Conservation (phyloP, 2,888 invertebrate genomes). For the Lordiphosa andalusiaca region DNA sequence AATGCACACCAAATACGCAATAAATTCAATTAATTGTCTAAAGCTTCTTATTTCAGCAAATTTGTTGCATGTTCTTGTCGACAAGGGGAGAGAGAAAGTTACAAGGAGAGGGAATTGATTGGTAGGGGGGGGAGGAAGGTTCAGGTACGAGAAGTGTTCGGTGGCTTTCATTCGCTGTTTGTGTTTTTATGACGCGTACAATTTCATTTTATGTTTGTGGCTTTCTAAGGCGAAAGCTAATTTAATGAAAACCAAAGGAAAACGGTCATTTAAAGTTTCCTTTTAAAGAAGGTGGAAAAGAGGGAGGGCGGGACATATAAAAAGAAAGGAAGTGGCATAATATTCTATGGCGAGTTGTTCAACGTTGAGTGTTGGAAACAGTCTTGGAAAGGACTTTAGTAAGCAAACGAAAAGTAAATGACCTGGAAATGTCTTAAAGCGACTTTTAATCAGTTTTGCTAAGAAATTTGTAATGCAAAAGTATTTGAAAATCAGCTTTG, state of each 20-base stretch:
- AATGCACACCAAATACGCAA: conserved; percentile 55
- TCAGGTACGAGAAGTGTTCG: conserved; percentile 6
- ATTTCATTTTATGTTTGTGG: conserved; percentile 15
- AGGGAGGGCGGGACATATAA: no score
- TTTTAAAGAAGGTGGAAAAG: neutral
- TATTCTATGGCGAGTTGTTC: no score
- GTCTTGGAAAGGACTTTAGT: no score
- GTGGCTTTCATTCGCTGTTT: conserved; percentile 8
- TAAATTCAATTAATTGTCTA: conserved; percentile 67
- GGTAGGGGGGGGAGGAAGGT: neutral
- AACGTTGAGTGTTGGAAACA: no score
- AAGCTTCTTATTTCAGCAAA: conserved; percentile 62
- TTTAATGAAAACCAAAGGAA: conserved; percentile 6
- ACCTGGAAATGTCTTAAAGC: no score
- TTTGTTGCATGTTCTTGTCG: conserved; percentile 37
- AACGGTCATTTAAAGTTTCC: neutral
- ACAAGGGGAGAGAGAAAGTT: neutral
- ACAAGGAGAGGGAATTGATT: neutral
- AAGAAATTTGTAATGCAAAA: no score
- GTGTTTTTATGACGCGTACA: conserved; percentile 12
- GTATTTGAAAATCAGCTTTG: no score
- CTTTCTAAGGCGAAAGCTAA: conserved; percentile 2
- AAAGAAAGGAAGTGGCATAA: neutral
- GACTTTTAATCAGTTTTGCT: no score
- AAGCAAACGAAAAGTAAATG: no score